Conservation (phyloP, 2,888 invertebrate genomes). For the Macrostomum cliftonense region DNA sequence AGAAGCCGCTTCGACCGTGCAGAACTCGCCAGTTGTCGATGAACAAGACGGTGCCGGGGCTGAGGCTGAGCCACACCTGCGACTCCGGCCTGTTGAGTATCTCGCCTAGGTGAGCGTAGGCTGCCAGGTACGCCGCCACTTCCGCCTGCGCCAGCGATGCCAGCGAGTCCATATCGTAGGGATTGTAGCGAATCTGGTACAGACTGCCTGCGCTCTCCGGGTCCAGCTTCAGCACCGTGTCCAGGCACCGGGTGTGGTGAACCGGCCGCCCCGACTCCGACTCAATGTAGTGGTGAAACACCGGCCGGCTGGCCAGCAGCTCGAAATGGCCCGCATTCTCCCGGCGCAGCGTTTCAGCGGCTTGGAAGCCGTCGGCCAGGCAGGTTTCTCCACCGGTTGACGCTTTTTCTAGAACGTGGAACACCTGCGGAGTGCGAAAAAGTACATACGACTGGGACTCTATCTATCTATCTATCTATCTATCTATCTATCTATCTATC, state of each 20-base stretch:
- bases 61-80: constrained; percentile 30
- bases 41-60: constrained; percentile 52
- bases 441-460: too few species aligned
- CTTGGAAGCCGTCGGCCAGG: constrained; percentile 55
- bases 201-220: constrained; percentile 42
- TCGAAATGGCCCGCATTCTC: constrained; percentile 45
- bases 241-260: constrained; percentile 14
- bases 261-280: constrained; percentile 30
- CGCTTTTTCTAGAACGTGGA: constrained; percentile 46
- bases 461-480: too few species aligned
- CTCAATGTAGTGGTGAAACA: constrained; percentile 51
- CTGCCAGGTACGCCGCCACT: constrained; percentile 46
- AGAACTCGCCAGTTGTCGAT: constrained; percentile 61
- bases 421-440: constrained; percentile 44
- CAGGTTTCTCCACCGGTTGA: constrained; percentile 53
- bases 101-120: constrained; percentile 16
- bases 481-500: too few species aligned
- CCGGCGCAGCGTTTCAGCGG: constrained; percentile 44
- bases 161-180: constrained; percentile 53
- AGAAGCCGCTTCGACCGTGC: constrained; percentile 53
- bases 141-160: constrained; percentile 42
- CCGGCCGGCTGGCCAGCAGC: constrained; percentile 43
- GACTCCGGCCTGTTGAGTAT: constrained; percentile 27
- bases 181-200: constrained; percentile 50
- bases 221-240: constrained; percentile 24